phyloP scores from a whole-genome alignment of 2,113 vertebrate genomes.

The Ptilorrhoa leucosticta region DNA sequence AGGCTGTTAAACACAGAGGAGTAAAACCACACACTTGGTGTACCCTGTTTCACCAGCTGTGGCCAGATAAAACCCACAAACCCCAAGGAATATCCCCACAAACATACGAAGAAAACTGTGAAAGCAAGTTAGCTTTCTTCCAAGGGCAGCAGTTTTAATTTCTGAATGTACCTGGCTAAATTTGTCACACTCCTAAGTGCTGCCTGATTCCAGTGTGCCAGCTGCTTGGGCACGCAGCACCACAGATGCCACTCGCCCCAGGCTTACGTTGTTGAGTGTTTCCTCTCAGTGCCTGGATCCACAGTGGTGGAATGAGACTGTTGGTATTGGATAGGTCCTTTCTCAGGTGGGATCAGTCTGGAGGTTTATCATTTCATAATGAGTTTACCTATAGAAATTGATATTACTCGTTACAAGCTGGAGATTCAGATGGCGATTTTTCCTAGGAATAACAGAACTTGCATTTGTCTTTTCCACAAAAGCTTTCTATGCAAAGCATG shows the following conservation, averaged over 20 bases:
- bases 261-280: not conserved
- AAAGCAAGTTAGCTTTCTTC: not conserved
- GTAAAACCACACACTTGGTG: not conserved
- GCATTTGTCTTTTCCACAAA: not conserved
- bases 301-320: not conserved
- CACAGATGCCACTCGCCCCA: not conserved
- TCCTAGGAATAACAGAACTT: not conserved
- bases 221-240: not conserved
- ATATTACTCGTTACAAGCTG: not conserved
- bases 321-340: not conserved
- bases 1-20: not conserved
- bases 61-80: not conserved
- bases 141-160: not conserved
- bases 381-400: not conserved
- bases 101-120: not conserved
- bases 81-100: not conserved
- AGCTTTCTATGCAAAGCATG: not conserved
- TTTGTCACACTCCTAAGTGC: not conserved
- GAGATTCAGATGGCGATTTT: not conserved
- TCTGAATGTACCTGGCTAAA: not conserved
- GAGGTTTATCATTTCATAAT: not conserved
- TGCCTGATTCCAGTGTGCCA: not conserved
- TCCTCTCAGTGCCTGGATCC: not conserved
- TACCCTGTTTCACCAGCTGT: not conserved
- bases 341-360: not conserved